Base-by-base conservation (phyloP, 2,113 vertebrate genomes). In the Nycticryphes semicollaris region DNA sequence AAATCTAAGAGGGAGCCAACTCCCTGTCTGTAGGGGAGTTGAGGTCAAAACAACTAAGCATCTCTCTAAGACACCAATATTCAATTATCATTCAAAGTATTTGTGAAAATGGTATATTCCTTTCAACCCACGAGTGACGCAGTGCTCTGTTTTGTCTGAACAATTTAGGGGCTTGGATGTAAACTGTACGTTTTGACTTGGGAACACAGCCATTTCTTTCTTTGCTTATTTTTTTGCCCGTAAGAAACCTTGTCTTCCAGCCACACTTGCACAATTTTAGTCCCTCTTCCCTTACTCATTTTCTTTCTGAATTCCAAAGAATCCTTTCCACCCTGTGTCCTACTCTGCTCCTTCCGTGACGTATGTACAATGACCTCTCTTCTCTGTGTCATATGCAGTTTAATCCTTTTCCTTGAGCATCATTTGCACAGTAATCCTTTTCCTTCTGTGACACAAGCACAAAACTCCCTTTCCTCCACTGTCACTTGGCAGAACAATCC, bases 401-500 rank as follows among this genome's bases (percentile, higher is more conserved):
- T 87, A 82, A 87, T 85, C 41, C 41, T 91, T 90, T 81, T 81
- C 57, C 67, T 45, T 35, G 51, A 76, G 41, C n/a, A 91, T 82
- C 22, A 53, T 82, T 93, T 92, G 66, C 89, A 84, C 60, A 79
- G 56, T 72, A 96, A 92, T 84, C 57, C 60, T 84, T 87, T 92
- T 75, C 76, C 90, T 75, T 57, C 73, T 66, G 17, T 22, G n/a
- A 87, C 62, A 93, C 33, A 90, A 92, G 43, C 73, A 78, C 63
- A 87, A 51, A 86, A 75, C 20, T 84, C 68, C 68, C 51, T 89
- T 84, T 89, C 48, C 84, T 57, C 22, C 45, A 30, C 90, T 43
- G 24, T 31, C 88, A 79, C 69, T 78, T 50, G 22, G 39, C 33
- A 57, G 69, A 82, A 37, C 56, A 84, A 67, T 13, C 48, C 27